Base-by-base conservation (phyloP, 1,140 invertebrate species). In the Gryon sp. region DNA sequence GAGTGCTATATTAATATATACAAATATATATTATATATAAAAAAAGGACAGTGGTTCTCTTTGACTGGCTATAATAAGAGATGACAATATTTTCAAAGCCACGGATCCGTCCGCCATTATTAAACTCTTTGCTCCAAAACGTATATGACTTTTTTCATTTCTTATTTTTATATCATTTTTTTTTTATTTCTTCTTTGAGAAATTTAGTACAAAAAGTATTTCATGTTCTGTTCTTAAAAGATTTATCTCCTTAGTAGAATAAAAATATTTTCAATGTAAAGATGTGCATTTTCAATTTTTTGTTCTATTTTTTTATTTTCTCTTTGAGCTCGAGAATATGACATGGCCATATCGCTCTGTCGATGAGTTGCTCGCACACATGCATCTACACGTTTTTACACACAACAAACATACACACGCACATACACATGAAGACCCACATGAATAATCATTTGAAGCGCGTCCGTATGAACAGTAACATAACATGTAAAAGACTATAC, bases 41-140 rank as follows among this genome's bases (percentile, higher is more conserved):
- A 52, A 68, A 70, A 70, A 59, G 28, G 55, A 74, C 43, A 48
- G 32, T 62, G 63, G 57, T 62, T 53, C 40, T 76, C 52, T 66
- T 57, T 43, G 52, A 59, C 57, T 57, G 57, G 62, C 57, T 84
- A 83, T 80, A 74, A 76, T 84, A 87, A 86, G 82, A 83, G 75
- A 85, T 84, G 84, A 87, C 84, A 87, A 87, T 87, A 87, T 86
- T 83, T 75, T 81, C 78, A 85, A 62, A 80, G 80, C 84, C 80
- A 82, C 83, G 22, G 79, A 55, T 68, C 55, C 60, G 66, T 70
- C 66, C 63, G 74, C 66, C 60, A 48, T 66, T 41, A 16, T 12
- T 14, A 14, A 50, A 43, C 24, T 41, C 40, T 69, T 75, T 43
- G 55, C 66, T 70, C 43, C 30, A 9, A 26, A n/a, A n/a, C n/a